Conservation (phyloP, 2,113 vertebrate species). For the Triplophysa siluroides region DNA sequence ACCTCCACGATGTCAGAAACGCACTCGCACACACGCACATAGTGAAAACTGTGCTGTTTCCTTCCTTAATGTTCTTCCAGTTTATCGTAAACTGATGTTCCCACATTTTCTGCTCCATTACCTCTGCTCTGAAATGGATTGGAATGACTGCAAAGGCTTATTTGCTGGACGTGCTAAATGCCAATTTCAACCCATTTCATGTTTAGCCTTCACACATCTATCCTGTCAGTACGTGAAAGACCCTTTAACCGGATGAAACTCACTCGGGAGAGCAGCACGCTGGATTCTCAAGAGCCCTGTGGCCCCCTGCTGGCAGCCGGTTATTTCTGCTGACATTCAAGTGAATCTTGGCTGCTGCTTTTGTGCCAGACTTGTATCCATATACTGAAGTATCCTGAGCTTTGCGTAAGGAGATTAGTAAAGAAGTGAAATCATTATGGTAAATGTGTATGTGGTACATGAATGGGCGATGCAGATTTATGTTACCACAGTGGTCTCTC, state of each 20-base stretch:
- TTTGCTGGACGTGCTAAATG: constrained; percentile 1
- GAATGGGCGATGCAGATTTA: not conserved
- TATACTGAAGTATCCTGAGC: not conserved
- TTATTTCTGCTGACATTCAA: not conserved
- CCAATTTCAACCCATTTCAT: constrained; percentile 3
- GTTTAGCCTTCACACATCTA: not conserved
- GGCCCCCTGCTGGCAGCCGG: constrained; percentile 28
- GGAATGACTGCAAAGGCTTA: not conserved
- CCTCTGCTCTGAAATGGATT: constrained; percentile 45
- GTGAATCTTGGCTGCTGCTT: not conserved
- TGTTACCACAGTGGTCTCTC: not conserved
- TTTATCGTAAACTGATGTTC: constrained; percentile 25
- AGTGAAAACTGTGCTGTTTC: too few relatives aligned
- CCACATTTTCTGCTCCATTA: constrained; percentile 46
- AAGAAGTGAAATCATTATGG: not conserved
- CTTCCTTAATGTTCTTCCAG: not conserved
- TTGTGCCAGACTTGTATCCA: not conserved
- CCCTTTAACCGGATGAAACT: constrained; percentile 12
- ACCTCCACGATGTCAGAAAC: too few relatives aligned
- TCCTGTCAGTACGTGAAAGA: constrained; percentile 9
- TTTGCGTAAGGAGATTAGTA: not conserved
- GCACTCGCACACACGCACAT: too few relatives aligned
- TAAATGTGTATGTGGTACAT: not conserved
- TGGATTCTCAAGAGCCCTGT: constrained; percentile 11
- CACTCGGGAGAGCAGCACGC: not conserved